Conservation (phyloP, 2,797 vertebrate genomes). For the Artibeus jamaicensis region DNA sequence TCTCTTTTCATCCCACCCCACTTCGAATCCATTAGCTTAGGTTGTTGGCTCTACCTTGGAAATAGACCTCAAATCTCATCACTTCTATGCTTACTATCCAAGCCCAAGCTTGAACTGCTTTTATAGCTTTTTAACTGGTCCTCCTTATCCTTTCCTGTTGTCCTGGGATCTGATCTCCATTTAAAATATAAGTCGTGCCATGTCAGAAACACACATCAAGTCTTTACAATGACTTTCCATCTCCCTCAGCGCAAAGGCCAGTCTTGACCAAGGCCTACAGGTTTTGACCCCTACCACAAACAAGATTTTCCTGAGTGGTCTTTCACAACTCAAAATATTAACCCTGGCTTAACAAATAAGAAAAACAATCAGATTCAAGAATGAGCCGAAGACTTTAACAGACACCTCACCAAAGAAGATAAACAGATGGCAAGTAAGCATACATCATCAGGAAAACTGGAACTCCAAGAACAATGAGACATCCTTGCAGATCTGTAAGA, state of each 20-base stretch:
- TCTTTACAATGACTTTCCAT: background rate
- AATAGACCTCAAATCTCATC: background rate
- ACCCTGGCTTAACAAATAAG: background rate
- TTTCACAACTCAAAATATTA: conserved; percentile 3
- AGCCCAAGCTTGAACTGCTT: background rate
- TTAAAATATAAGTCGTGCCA: background rate
- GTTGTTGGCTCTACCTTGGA: background rate
- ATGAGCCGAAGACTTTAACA: background rate
- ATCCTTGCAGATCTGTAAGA: background rate
- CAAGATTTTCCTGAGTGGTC: background rate
- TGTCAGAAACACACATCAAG: background rate
- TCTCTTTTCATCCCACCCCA: background rate
- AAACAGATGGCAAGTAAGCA: background rate
- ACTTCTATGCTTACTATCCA: background rate
- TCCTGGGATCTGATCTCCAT: background rate
- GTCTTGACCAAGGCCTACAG: background rate
- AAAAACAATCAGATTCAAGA: background rate
- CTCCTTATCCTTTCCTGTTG: background rate
- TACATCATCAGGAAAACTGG: background rate
- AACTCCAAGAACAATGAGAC: background rate
- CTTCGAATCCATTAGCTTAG: background rate
- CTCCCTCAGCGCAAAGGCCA: background rate
- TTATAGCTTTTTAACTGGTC: background rate
- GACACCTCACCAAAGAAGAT: background rate
- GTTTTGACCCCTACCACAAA: background rate